phyloP scores from a whole-genome alignment of 2,113 vertebrate genomes.

The Chiloscyllium plagiosum region DNA sequence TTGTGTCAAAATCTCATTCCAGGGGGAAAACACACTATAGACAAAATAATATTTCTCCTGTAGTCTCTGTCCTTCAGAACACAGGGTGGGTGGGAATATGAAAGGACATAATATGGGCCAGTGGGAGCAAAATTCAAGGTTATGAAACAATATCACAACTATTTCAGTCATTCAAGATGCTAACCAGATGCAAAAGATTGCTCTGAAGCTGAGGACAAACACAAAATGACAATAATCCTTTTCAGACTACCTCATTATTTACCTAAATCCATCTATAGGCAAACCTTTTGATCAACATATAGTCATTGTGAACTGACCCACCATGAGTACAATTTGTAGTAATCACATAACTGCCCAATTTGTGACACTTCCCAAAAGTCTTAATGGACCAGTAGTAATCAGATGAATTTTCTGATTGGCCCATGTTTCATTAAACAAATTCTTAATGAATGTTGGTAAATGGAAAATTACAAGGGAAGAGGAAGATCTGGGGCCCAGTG shows the following conservation, averaged over 20 bases:
- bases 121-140: constrained; percentile 24
- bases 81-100: background rate
- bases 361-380: background rate
- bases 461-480: background rate
- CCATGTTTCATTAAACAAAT: background rate
- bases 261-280: background rate
- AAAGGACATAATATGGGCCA: background rate
- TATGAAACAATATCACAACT: background rate
- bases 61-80: background rate
- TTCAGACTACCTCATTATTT: background rate
- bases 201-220: background rate
- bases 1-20: background rate
- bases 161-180: background rate
- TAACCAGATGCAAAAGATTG: constrained; percentile 30
- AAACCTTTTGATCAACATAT: background rate
- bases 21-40: background rate
- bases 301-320: background rate
- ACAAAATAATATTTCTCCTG: constrained; percentile 18
- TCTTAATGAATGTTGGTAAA: background rate
- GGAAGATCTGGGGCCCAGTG: no score
- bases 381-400: background rate
- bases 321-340: background rate
- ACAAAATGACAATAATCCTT: background rate
- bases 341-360: background rate
- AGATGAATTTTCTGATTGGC: background rate